These are phyloP conservation scores for Microvelia longipes DNA, from an alignment of 1,140 invertebrate species.

Conservation along the genomic window DNA sequence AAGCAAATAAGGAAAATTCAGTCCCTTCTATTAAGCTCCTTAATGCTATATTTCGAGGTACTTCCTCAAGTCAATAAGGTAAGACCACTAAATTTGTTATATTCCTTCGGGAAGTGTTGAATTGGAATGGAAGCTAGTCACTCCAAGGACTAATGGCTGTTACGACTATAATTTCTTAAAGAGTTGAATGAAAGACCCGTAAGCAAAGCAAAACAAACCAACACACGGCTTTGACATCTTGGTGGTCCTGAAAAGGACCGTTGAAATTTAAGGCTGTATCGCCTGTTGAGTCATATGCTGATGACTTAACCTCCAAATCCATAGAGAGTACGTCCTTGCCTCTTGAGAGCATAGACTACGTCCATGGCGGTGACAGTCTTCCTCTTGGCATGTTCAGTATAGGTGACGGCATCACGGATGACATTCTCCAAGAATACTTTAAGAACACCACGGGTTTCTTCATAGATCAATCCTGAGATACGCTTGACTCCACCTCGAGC, in stretches of 20 bases:
- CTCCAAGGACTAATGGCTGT: no score
- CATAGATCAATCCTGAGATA: slow-evolving; percentile 43
- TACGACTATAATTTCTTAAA: no score
- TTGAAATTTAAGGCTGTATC: slow-evolving; percentile 16
- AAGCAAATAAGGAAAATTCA: no score
- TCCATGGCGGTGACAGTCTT: slow-evolving; percentile 78
- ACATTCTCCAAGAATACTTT: slow-evolving; percentile 70
- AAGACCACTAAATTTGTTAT: no score
- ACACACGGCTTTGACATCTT: no score
- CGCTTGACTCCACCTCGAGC: slow-evolving; percentile 61
- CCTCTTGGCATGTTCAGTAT: slow-evolving; percentile 64
- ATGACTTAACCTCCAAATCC: slow-evolving; percentile 43
- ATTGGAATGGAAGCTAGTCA: no score
- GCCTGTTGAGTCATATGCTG: slow-evolving; percentile 30
- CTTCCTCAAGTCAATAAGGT: no score
- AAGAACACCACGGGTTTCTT: slow-evolving; percentile 41
- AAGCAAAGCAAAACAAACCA: no score
- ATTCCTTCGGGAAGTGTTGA: no score
- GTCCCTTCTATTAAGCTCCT: no score
- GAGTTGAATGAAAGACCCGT: no score
- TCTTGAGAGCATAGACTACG: slow-evolving; percentile 69
- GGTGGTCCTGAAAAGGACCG: slow-evolving; percentile 28
- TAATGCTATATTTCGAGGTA: no score
- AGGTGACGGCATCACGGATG: slow-evolving; percentile 67
- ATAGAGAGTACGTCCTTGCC: slow-evolving; percentile 56